Evolutionary conservation across 1,140 invertebrate species (phyloP).

Genomic region (Megalonaias nervosa): DNA sequence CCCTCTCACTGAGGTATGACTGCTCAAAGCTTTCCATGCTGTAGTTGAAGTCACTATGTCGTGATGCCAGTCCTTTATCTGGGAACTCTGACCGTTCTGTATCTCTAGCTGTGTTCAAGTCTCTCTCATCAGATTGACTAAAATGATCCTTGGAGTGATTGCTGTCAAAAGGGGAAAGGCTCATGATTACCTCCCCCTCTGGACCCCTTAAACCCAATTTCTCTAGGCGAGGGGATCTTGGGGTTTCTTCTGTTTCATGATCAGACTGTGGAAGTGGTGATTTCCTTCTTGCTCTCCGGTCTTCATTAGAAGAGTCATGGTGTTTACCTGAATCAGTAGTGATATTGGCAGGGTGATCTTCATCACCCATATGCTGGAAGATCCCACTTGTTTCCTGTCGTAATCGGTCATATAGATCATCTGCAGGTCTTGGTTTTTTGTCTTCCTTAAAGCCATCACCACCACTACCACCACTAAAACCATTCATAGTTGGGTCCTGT

Average conservation of each 20-base stretch:
- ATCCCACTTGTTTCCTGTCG: slow-evolving; percentile 51
- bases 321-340: slow-evolving; percentile 13
- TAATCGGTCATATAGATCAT: slow-evolving; percentile 56
- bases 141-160: background rate
- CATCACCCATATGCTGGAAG: slow-evolving; percentile 40
- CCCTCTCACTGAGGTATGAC: slow-evolving; percentile 59
- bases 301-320: background rate
- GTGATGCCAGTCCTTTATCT: slow-evolving; percentile 31
- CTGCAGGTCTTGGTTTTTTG: slow-evolving; percentile 28
- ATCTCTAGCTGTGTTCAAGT: background rate
- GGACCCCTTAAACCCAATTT: slow-evolving; percentile 15
- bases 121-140: slow-evolving; percentile 5
- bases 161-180: slow-evolving; percentile 31
- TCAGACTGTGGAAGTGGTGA: background rate
- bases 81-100: slow-evolving; percentile 4
- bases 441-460: slow-evolving; percentile 31
- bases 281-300: background rate
- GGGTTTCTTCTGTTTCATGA: slow-evolving; percentile 4
- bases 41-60: slow-evolving; percentile 57
- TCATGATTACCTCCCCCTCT: slow-evolving; percentile 29
- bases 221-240: slow-evolving; percentile 4
- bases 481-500: slow-evolving; percentile 43
- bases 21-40: slow-evolving; percentile 64
- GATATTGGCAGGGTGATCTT: slow-evolving; percentile 20
- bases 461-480: slow-evolving; percentile 8